Base-by-base conservation (phyloP, 2,888 invertebrate genomes). In the Microchrysa polita region DNA sequence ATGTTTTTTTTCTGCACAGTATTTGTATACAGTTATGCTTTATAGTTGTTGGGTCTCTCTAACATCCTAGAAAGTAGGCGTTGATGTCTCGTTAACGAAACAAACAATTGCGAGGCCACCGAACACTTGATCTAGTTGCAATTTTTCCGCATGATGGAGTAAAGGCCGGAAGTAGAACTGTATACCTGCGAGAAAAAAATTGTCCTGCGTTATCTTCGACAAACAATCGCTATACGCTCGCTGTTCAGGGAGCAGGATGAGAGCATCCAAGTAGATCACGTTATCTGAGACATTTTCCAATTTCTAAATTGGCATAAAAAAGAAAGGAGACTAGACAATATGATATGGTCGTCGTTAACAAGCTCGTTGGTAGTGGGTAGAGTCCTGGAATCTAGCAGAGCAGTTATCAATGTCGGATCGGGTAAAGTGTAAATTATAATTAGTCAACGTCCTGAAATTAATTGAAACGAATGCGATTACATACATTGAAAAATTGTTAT, bases 71-170 rank as follows among this genome's bases (percentile, higher is more conserved):
- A 55, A 75, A 76, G 76, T 76, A 76, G 76, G 76, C 76, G 76
- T 76, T 76, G 75, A 76, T 76, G 72, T 75, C 76, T 76, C 74
- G 76, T 76, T 76, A 75, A 75, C 73, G 73, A 74, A 76, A 76
- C 74, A 76, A 76, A 76, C 74, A 76, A 74, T 75, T 67, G 57
- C 67, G 69, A 73, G 69, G 69, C 74, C 73, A 57, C 69, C 71
- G 72, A 69, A 40, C 27, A 57, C 55, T 69, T 69, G 69, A 55
- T 69, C 75, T 67, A 73, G 74, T 71, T 76, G 76, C 74, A 75
- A 69, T 75, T 75, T 76, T 75, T 75, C 72, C 67, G 72, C 60
- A 76, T 67, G 44, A 42, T 23, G 27, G 18, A 57, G 53, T 27
- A 67, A 40, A 5, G 57, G 42, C 40, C 52, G 16, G 40, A 42